Percentiles rank a stretch among this genome's conserved stretches.
Conservation (phyloP, 1,140 invertebrate species). For the Eufriesea mexicana region DNA sequence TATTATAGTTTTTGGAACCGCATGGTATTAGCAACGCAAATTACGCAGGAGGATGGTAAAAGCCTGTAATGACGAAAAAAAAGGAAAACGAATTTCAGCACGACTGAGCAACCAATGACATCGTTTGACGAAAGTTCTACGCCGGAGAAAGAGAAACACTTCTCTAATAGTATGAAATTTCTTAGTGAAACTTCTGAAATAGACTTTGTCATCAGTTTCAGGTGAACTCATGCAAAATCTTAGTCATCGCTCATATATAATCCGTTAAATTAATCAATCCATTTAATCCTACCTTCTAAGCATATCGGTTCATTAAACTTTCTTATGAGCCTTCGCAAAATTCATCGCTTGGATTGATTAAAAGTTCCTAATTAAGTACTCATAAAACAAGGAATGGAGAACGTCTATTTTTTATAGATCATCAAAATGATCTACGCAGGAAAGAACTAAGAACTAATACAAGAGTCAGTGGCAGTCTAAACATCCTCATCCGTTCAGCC, state of each 20-base stretch:
- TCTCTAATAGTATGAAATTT: slow-evolving; percentile 68
- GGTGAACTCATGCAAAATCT: slow-evolving; percentile 33
- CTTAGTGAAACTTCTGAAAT: slow-evolving; percentile 63
- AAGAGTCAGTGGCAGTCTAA: neutral
- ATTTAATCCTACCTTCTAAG: neutral
- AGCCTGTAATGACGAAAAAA: neutral
- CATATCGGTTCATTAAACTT: neutral
- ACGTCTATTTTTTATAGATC: neutral
- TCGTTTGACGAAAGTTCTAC: slow-evolving; percentile 53
- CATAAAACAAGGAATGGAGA: neutral
- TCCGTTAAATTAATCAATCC: neutral
- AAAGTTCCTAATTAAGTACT: neutral
- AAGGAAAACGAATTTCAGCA: slow-evolving; percentile 65
- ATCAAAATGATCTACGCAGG: neutral
- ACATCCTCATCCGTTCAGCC: neutral
- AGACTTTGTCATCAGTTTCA: slow-evolving; percentile 18
- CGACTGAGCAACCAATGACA: slow-evolving; percentile 69
- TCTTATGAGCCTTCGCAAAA: neutral
- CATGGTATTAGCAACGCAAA: neutral
- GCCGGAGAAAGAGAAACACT: slow-evolving; percentile 56
- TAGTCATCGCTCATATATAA: neutral
- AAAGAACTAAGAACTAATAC: neutral
- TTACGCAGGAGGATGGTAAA: neutral
- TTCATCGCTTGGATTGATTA: neutral
- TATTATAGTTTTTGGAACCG: neutral